phyloP scores from a whole-genome alignment of 2,888 invertebrate genomes.

The Noctua fimbriata region DNA sequence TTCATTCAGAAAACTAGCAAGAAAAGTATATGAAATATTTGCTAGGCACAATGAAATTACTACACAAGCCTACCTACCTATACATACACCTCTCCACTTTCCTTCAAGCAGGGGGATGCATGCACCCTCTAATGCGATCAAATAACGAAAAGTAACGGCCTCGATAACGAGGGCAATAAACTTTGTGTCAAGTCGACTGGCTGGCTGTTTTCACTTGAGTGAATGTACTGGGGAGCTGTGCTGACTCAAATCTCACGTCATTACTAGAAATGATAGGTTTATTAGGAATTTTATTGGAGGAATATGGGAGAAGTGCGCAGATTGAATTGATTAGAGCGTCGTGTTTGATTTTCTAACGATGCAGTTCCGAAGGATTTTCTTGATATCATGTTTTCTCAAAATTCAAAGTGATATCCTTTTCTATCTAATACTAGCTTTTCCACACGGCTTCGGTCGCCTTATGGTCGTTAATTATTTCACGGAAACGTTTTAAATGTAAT shows the following conservation, averaged over 20 bases:
- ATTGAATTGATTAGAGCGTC: background rate
- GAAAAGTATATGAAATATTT: background rate
- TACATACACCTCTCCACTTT: constrained; percentile 29
- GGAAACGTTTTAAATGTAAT: too few relatives aligned
- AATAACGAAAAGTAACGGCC: constrained; percentile 87
- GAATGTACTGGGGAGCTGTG: constrained; percentile 74
- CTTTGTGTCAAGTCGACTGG: constrained; percentile 80
- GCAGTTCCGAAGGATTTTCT: background rate
- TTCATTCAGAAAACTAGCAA: background rate
- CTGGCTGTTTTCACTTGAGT: constrained; percentile 84
- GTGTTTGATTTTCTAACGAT: background rate
- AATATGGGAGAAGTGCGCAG: background rate
- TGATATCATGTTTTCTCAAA: background rate
- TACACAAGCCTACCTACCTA: background rate
- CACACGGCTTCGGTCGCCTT: too few relatives aligned
- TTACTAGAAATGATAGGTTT: constrained; percentile 39
- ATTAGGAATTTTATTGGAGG: constrained; percentile 35
- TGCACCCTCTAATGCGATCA: constrained; percentile 87
- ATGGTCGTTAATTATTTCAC: too few relatives aligned
- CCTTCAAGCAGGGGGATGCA: constrained; percentile 59
- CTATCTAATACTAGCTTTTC: too few relatives aligned
- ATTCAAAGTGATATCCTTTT: background rate
- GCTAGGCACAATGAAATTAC: background rate
- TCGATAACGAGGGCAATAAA: constrained; percentile 88
- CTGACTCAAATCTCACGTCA: constrained; percentile 57